Percentiles rank a stretch among this genome's conserved stretches.
These are phyloP conservation scores for Clarias macrocephalus DNA, from an alignment of 2,113 vertebrate genomes.

Conservation along the genomic window DNA sequence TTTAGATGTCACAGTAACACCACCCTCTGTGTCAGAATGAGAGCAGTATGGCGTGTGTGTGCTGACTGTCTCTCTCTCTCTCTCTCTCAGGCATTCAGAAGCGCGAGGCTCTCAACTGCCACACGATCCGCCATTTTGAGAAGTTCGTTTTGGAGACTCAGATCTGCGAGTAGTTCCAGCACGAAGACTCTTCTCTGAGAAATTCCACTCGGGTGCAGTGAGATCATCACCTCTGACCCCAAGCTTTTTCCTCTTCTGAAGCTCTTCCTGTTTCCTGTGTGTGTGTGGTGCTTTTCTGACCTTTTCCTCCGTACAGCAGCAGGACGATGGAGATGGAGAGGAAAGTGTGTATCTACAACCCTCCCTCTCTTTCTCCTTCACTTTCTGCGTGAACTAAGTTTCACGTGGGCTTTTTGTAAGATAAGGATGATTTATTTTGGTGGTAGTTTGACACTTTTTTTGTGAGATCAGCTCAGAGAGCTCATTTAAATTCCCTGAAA, in stretches of 20 bases:
- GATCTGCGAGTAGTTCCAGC: constrained; percentile 81
- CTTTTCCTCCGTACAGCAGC: constrained; percentile 38
- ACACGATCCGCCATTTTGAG: constrained; percentile 89
- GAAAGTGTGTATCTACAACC: background rate
- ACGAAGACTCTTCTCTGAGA: constrained; percentile 49
- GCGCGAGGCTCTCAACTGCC: constrained; percentile 82
- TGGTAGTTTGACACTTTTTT: background rate
- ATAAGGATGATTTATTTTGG: background rate
- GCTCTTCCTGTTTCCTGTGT: constrained; percentile 43
- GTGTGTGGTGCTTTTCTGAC: constrained; percentile 27
- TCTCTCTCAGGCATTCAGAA: constrained; percentile 86
- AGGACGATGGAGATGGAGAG: constrained; percentile 11
- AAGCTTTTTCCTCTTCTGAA: constrained; percentile 35
- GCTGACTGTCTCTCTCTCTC: background rate
- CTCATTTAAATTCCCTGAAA: background rate
- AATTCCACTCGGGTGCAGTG: constrained; percentile 52
- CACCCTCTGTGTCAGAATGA: background rate
- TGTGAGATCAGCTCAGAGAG: background rate
- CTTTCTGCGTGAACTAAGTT: constrained; percentile 18
- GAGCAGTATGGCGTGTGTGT: background rate
- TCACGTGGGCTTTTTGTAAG: constrained; percentile 20
- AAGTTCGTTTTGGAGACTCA: constrained; percentile 85
- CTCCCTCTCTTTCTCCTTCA: background rate
- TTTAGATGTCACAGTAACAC: background rate
- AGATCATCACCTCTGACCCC: constrained; percentile 32